A percentile compares a stretch with the other conserved stretches of the same genome.
These are phyloP conservation scores for Carollia perspicillata DNA, from an alignment of 2,113 vertebrate genomes.

Conservation along the genomic window DNA sequence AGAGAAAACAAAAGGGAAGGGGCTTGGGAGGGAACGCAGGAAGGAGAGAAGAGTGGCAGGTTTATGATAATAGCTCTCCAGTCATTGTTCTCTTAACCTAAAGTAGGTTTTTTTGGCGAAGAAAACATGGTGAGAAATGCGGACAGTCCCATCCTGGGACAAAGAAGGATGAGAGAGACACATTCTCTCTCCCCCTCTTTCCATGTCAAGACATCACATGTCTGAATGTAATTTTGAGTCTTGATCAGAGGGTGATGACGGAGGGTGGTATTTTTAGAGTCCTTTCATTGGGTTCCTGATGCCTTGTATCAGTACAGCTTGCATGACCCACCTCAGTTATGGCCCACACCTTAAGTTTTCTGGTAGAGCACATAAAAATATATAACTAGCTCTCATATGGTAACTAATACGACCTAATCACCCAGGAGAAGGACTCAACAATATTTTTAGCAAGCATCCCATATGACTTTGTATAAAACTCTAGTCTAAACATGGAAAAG, in stretches of 20 bases:
- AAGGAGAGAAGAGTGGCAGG: neutral
- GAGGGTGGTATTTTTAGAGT: neutral
- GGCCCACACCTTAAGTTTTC: neutral
- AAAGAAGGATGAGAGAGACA: neutral
- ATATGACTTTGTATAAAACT: neutral
- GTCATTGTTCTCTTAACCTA: neutral
- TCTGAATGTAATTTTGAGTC: neutral
- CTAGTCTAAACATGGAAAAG: neutral
- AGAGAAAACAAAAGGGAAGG: neutral
- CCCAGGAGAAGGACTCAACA: neutral
- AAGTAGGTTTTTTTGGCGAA: neutral
- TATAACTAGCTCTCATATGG: neutral
- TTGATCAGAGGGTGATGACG: neutral
- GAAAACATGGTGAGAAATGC: neutral
- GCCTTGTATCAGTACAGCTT: neutral
- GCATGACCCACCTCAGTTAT: neutral
- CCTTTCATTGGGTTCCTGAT: neutral
- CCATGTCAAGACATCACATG: neutral
- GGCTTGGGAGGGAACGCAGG: neutral
- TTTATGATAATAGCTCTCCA: neutral
- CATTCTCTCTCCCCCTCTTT: neutral
- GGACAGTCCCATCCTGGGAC: neutral
- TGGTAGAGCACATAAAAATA: neutral
- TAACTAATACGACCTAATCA: neutral
- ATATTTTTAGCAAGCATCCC: neutral